Base-by-base conservation (phyloP, 2,888 invertebrate species). In the Mycalesis mineus region DNA sequence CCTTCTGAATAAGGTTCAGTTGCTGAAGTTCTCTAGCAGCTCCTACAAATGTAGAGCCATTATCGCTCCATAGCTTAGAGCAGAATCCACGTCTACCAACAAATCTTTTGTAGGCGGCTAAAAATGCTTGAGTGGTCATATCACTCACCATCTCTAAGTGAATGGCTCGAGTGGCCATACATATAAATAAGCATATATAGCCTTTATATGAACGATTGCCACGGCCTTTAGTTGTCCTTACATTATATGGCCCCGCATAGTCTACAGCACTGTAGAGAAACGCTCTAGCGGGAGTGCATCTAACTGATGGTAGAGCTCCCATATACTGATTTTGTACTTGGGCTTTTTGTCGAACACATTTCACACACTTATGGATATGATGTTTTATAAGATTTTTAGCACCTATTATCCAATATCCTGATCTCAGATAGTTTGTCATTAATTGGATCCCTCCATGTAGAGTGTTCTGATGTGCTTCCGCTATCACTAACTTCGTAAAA, bases 401-500 rank as follows among this genome's bases (percentile, higher is more conserved):
- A 22, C 22, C 22, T 22, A 22, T 22, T 22, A 22, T 22, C 22
- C 22, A 22, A 22, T 22, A 22, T 5, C 22, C 22, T 22, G 22
- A 2, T 22, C 22, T 22, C 5, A 22, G 22, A 22, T 22, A 22
- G 22, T 22, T 22, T 22, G 22, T 22, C 22, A 22, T 22, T 5
- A 22, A 4, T 22, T 22, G 33, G 33, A 33, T 7, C 7, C 33
- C 33, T 33, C 33, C 33, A 7, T 33, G 33, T 2, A 33, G 7
- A 33, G 33, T 33, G 33, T 7, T 33, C 3, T 33, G 7, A 33
- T 33, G 33, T 22, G 69, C 68, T 7, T 71, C 66, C 3, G 55
- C 53, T 15, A 71, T n/a, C 1, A 72, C 51, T 1, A 70, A 45
- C 6, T 52, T 53, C 29, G 65, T 65, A 0, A 74, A 22, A 7